Evolutionary conservation across 1,140 invertebrate genomes (phyloP), one percentile per base, ranked within the genome.

Genomic region (Dendrolimus kikuchii): DNA sequence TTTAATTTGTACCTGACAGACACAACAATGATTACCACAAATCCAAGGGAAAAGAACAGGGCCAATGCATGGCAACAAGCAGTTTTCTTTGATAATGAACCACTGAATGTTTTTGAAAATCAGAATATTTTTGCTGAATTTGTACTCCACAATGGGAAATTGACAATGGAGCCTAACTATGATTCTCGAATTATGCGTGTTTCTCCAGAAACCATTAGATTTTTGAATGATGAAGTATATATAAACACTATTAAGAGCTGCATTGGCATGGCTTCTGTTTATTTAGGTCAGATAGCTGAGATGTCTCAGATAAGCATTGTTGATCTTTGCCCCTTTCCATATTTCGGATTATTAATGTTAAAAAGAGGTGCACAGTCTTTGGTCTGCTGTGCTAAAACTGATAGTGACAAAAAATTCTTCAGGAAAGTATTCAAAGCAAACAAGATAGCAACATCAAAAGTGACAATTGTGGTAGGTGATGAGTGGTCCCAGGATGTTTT

Each of bases 41-140:
- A 89, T 67, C 89, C 88, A 4, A 70, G 59, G 49, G 69, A 89
- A 7, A 80, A 86, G 5, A 84, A 83, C 6, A 70, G 81, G 51
- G 86, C 88, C 37, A 90, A 88, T 58, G 94, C 93, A 67, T 95
- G 94, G 94, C 93, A 95, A 72, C 91, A 93, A 72, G 92, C 92
- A 36, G 80, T 95, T 36, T 94, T 93, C 69, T 89, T 89, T 68
- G 74, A 88, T 51, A 69, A 72, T 66, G 73, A 88, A 59, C 69
- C 76, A 40, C 59, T 83, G 10, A 71, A 76, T 57, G 59, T 86
- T 48, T 73, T 87, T 58, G 74, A 23, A 23, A 23, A 23, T 23
- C 23, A 23, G 23, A 23, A 23, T 23, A 23, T 23, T 91, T 40
- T 74, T 85, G 41, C 73, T 89, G 48, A 71, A 76, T 47, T 23